These are phyloP conservation scores for Chymomyza procnemis DNA, from an alignment of 2,888 invertebrate genomes.

Conservation along the genomic window DNA sequence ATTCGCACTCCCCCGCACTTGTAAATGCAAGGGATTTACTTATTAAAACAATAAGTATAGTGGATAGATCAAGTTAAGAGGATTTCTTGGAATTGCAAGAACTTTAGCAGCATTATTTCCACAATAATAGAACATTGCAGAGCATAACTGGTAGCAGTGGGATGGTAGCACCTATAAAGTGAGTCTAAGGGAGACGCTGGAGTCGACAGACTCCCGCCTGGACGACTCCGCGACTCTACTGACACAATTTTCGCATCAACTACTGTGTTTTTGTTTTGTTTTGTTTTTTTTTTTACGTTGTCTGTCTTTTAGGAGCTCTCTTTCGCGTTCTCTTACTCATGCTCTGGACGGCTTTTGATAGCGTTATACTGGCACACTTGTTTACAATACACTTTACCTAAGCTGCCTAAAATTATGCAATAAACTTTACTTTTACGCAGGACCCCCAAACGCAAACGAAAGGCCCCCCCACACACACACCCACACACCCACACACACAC, in stretches of 20 bases:
- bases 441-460: not conserved
- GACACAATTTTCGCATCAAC: not conserved
- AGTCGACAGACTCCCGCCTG: not conserved
- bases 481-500: slow-evolving; percentile 39
- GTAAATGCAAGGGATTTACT: not conserved
- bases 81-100: not conserved
- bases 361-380: slow-evolving; percentile 19
- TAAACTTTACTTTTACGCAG: slow-evolving; percentile 68
- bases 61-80: not conserved
- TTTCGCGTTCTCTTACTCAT: slow-evolving; percentile 5
- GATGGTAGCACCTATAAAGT: not conserved
- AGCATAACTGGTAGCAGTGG: too few relatives aligned
- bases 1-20: not conserved
- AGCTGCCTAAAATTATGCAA: slow-evolving; percentile 70
- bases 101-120: not conserved
- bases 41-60: not conserved
- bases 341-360: slow-evolving; percentile 2
- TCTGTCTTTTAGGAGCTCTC: slow-evolving; percentile 11
- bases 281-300: slow-evolving; percentile 11
- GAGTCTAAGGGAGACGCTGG: too few relatives aligned
- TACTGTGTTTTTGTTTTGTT: not conserved
- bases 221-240: not conserved
- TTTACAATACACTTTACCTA: slow-evolving; percentile 70
- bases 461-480: slow-evolving; percentile 44
- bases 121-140: not conserved